Percentiles rank a stretch among this genome's conserved stretches.
Evolutionary conservation across 37 sponge, comb jelly and placozoan genomes (phyloP).

Genomic region (Haliclona indistincta): DNA sequence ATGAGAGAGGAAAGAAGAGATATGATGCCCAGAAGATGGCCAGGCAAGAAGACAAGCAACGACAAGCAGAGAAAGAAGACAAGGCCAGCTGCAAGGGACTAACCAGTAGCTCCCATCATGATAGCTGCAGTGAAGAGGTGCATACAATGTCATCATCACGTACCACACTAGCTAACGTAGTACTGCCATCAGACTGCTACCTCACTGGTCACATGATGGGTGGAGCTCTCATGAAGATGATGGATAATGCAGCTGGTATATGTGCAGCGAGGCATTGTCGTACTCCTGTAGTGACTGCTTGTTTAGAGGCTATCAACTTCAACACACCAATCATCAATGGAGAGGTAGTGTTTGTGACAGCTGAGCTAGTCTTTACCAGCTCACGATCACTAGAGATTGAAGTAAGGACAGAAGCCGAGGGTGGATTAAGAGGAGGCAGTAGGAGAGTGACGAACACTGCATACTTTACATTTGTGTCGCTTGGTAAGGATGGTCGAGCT

Average conservation of each 20-base stretch:
- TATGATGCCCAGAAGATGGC: constrained; percentile 59
- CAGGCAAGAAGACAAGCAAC: not conserved
- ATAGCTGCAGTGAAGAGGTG: not conserved
- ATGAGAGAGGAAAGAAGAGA: constrained; percentile 35
- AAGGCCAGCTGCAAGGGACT: not conserved
- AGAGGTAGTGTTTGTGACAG: constrained; percentile 75
- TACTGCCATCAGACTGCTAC: constrained; percentile 81
- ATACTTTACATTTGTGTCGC: constrained; percentile 86
- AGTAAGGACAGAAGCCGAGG: constrained; percentile 61
- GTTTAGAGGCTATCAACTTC: constrained; percentile 87
- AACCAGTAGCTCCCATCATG: not conserved
- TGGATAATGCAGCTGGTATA: constrained; percentile 85
- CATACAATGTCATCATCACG: constrained; percentile 43
- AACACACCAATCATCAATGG: constrained; percentile 67
- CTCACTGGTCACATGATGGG: constrained; percentile 54
- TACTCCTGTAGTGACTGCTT: constrained; percentile 73
- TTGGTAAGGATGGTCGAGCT: constrained; percentile 41
- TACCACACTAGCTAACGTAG: constrained; percentile 59
- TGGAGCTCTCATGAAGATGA: constrained; percentile 90
- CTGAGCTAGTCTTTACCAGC: constrained; percentile 61
- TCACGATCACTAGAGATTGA: constrained; percentile 73
- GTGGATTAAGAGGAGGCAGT: constrained; percentile 24
- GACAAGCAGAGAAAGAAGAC: too few species aligned
- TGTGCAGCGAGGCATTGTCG: constrained; percentile 71
- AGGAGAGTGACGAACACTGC: constrained; percentile 67